These are phyloP conservation scores for Stomatorhinus walkeri DNA, from an alignment of 2,797 vertebrate genomes.

Conservation along the genomic window DNA sequence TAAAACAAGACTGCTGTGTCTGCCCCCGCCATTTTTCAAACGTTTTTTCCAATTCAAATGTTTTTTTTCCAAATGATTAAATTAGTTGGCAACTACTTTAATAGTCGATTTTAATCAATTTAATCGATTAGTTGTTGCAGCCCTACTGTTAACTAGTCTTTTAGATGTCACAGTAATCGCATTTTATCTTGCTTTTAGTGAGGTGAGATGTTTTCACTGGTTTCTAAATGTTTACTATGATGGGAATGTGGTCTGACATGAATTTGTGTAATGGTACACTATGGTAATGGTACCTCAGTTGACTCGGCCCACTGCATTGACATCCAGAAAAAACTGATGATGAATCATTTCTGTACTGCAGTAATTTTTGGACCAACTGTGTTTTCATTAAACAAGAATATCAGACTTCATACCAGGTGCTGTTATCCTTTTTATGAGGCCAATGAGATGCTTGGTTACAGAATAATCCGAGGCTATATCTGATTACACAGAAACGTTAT, in stretches of 20 bases:
- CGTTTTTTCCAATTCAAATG: too few species aligned
- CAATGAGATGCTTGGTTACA: constrained; percentile 8
- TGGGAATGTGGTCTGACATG: not conserved
- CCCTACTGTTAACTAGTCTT: not conserved
- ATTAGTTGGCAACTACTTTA: too few species aligned
- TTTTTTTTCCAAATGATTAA: too few species aligned
- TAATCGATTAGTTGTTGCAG: too few species aligned
- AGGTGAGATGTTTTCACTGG: not conserved
- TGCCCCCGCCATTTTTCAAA: too few species aligned
- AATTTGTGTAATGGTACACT: not conserved
- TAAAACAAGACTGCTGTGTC: too few species aligned
- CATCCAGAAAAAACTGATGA: not conserved
- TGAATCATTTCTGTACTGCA: not conserved
- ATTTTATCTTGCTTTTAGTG: not conserved
- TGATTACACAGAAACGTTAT: constrained; percentile 9
- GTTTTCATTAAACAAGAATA: constrained; percentile 13
- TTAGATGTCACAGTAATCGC: not conserved
- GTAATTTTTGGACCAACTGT: constrained; percentile 9
- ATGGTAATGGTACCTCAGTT: not conserved
- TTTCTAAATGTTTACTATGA: not conserved
- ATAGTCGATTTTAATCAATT: too few species aligned
- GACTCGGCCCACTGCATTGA: not conserved
- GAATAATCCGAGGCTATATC: constrained; percentile 3
- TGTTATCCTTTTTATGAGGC: constrained; percentile 19
- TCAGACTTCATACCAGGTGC: constrained; percentile 13